These are phyloP conservation scores for Campodea augens DNA, from an alignment of 1,140 invertebrate species.

Conservation along the genomic window DNA sequence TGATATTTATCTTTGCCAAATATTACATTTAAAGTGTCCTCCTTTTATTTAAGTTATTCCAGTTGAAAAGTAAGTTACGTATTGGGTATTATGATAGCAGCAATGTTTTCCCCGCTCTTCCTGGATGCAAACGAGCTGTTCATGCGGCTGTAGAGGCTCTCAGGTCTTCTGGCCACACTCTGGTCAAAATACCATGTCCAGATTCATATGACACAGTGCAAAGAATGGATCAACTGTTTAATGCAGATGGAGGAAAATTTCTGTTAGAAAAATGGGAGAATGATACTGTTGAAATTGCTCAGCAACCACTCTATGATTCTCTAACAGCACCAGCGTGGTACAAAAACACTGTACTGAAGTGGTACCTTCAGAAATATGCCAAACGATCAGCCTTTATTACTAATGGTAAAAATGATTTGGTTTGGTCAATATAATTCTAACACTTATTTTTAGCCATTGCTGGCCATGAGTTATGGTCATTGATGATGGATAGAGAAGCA, in stretches of 20 bases:
- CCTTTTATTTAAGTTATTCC: constrained; percentile 3
- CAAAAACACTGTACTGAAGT: too few species aligned
- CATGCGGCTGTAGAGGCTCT: constrained; percentile 13
- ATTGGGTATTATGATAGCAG: constrained; percentile 18
- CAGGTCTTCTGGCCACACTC: constrained; percentile 14
- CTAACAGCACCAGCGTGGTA: too few species aligned
- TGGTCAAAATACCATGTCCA: constrained; percentile 6
- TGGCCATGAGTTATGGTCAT: background rate
- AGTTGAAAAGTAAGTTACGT: constrained; percentile 2
- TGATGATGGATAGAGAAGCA: background rate
- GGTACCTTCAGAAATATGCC: too few species aligned
- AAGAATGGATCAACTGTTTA: background rate
- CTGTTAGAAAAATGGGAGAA: background rate
- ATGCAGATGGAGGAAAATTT: background rate
- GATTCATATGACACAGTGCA: background rate
- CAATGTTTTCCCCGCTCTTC: constrained; percentile 15
- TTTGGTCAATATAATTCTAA: too few species aligned
- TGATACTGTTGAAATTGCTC: background rate
- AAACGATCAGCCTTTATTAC: too few species aligned
- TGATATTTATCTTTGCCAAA: background rate
- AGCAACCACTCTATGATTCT: too few species aligned
- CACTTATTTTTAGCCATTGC: background rate
- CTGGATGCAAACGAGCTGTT: constrained; percentile 15
- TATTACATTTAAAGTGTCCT: background rate
- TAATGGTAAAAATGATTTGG: too few species aligned